A percentile compares a stretch with the other conserved stretches of the same genome.
These are phyloP conservation scores for Azorinus chamasolen DNA, from an alignment of 2,888 invertebrate genomes.

Conservation along the genomic window DNA sequence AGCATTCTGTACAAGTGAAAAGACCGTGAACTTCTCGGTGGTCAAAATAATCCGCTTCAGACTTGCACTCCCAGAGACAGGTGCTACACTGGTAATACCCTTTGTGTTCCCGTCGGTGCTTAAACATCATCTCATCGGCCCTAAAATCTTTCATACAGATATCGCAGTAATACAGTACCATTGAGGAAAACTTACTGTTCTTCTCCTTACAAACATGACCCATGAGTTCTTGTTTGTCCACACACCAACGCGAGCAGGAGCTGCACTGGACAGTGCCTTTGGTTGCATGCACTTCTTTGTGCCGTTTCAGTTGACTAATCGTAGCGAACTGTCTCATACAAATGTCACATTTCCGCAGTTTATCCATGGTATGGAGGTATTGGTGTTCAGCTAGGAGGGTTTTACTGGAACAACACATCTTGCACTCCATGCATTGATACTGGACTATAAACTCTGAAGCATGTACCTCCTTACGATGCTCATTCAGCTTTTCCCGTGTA, in stretches of 20 bases:
- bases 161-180: slow-evolving; percentile 58
- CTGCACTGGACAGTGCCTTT: slow-evolving; percentile 47
- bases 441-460: slow-evolving; percentile 63
- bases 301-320: slow-evolving; percentile 37
- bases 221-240: slow-evolving; percentile 43
- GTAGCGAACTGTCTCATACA: slow-evolving; percentile 48
- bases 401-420: slow-evolving; percentile 57
- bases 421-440: slow-evolving; percentile 64
- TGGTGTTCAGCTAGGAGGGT: slow-evolving; percentile 60
- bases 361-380: slow-evolving; percentile 60
- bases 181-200: slow-evolving; percentile 1
- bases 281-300: slow-evolving; percentile 52
- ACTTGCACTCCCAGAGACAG: slow-evolving; percentile 42
- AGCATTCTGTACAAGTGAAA: slow-evolving; percentile 50
- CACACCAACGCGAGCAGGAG: slow-evolving; percentile 47
- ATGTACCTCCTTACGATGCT: slow-evolving; percentile 54
- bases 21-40: slow-evolving; percentile 53
- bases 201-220: slow-evolving; percentile 49
- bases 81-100: slow-evolving; percentile 54
- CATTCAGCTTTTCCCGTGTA: slow-evolving; percentile 38
- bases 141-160: slow-evolving; percentile 57
- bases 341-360: slow-evolving; percentile 56
- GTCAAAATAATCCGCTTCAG: slow-evolving; percentile 51
- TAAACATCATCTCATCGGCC: slow-evolving; percentile 57
- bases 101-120: slow-evolving; percentile 53